These are phyloP conservation scores for Synergus itoensis DNA, from an alignment of 2,888 invertebrate genomes.

Conservation along the genomic window DNA sequence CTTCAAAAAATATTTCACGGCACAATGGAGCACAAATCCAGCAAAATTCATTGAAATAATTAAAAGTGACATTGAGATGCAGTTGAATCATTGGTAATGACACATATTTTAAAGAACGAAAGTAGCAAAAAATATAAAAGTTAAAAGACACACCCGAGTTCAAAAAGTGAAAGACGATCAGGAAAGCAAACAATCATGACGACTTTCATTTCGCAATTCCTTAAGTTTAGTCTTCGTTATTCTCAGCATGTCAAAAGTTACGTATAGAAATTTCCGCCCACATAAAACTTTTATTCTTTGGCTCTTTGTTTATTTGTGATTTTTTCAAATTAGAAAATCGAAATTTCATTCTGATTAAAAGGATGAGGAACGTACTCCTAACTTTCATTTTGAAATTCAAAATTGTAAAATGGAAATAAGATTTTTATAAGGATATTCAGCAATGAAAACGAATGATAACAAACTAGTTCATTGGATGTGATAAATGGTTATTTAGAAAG, in stretches of 20 bases:
- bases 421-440: too few relatives aligned
- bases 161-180: conserved; percentile 18
- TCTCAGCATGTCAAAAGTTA: background rate
- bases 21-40: too few relatives aligned
- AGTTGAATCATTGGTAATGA: background rate
- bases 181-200: conserved; percentile 43
- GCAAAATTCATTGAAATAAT: too few relatives aligned
- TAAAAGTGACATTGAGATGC: background rate
- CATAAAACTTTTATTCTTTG: background rate
- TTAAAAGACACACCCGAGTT: background rate
- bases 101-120: background rate
- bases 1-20: too few relatives aligned
- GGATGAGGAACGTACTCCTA: background rate
- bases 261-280: background rate
- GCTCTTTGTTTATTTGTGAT: background rate
- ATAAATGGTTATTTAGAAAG: background rate
- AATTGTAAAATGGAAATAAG: background rate
- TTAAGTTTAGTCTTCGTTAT: background rate
- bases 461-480: background rate
- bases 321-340: background rate
- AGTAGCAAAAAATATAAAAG: conserved; percentile 18
- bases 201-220: conserved; percentile 56
- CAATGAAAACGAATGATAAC: too few relatives aligned
- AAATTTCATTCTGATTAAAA: background rate
- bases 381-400: background rate